Evolutionary conservation across 2,797 vertebrate species (phyloP), one percentile per base, ranked within the genome.

Genomic region (Sorex maritimensis): DNA sequence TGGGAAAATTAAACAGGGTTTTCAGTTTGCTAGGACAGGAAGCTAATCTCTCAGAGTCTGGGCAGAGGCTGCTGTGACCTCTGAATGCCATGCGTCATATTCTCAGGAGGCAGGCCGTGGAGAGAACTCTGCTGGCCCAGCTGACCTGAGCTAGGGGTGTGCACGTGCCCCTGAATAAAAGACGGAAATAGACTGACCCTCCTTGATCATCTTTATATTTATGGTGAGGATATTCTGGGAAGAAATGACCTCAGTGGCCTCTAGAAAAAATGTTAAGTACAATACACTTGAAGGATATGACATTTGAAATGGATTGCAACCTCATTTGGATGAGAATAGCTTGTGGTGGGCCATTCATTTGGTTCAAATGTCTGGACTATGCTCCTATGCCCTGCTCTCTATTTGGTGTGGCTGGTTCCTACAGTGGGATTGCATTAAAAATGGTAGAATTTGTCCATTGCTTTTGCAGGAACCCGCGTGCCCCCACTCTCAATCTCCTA

Each of bases 231-330:
- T 26, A 84, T 86, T 93, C 68, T 93, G 80, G 46, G 73, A 93
- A 90, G 30, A 93, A 94, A 91, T 82, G 2, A 38, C 79, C 90
- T 68, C 26, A 74, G 17, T 69, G 52, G 13, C 49, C 34, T 52
- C 72, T 80, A 88, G 77, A 63, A 92, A 90, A 88, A 94, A 79
- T 17, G 46, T 19, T 61, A 79, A 87, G 34, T 38, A 52, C n/a
- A 79, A 79, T 87, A 13, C 11, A 41, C 46, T 82, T 81, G 52
- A 90, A 93, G 55, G 85, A 73, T 83, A 38, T 74, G 58, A 84
- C 83, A 73, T 93, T 91, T 69, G 65, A 91, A 93, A 83, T 92
- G 58, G 93, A 87, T 77, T 93, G 86, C 81, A 95, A 69, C 52
- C 34, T 78, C 77, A 69, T 92, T 91, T 81, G 68, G 58, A 90